A percentile compares a stretch with the other conserved stretches of the same genome.
phyloP scores from a whole-genome alignment of 2,797 vertebrate genomes.

The Chaenodraco wilsoni region DNA sequence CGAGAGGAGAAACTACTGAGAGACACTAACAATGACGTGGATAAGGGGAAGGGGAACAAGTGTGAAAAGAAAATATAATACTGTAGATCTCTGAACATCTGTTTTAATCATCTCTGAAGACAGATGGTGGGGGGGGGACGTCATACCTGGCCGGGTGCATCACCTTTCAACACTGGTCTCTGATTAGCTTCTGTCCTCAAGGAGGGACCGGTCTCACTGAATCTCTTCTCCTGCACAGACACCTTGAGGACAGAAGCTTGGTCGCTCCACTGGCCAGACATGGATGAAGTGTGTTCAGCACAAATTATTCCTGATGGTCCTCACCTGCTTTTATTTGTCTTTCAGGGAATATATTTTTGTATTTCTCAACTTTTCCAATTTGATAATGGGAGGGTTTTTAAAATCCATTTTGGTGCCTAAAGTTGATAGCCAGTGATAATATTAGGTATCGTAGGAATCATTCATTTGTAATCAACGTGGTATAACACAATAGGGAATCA shows the following conservation, averaged over 20 bases:
- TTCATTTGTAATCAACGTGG: no score
- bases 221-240: slow-evolving; percentile 36
- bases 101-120: slow-evolving; percentile 30
- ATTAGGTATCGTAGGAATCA: neutral
- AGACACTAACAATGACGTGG: slow-evolving; percentile 41
- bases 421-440: neutral
- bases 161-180: slow-evolving; percentile 49
- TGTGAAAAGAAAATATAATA: slow-evolving; percentile 28
- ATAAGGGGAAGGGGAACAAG: slow-evolving; percentile 18
- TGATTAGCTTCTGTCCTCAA: slow-evolving; percentile 43
- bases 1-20: slow-evolving; percentile 33
- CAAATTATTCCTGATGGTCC: slow-evolving; percentile 4
- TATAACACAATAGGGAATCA: neutral
- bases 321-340: slow-evolving; percentile 39
- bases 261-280: slow-evolving; percentile 8
- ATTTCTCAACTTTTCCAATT: neutral
- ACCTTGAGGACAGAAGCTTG: slow-evolving; percentile 30
- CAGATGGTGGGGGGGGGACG: slow-evolving; percentile 36
- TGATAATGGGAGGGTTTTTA: neutral
- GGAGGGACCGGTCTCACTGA: slow-evolving; percentile 30
- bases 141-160: slow-evolving; percentile 35
- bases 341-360: neutral
- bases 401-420: neutral
- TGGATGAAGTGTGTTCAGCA: slow-evolving; percentile 17
- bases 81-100: slow-evolving; percentile 28